Evolutionary conservation across 2,888 invertebrate genomes (phyloP), one percentile per base, ranked within the genome.

Genomic region (Spilosoma lubricipeda): DNA sequence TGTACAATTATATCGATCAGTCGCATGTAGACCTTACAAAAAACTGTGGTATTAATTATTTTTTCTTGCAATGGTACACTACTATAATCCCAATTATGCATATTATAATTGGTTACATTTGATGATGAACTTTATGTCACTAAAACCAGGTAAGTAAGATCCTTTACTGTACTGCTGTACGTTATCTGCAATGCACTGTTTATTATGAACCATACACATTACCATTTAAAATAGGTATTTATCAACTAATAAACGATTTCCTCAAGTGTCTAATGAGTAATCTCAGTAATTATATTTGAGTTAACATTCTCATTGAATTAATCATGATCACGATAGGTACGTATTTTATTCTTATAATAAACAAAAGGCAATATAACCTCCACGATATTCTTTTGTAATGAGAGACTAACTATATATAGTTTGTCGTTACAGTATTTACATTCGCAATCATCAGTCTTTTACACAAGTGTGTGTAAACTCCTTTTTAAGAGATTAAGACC

Each of bases 91-190:
- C 7, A 36, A 71, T 66, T 39, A 66, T n/a, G 42, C 27, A 5
- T 33, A 63, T 63, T 23, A 67, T 30, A 30, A 68, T 67, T 56
- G 68, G 42, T 13, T 74, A 11, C 56, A 33, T 33, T 23, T 45
- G 23, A 59, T 70, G 20, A 39, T 70, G 11, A 70, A 74, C 30
- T 13, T 74, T 20, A 65, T 67, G 56, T 45, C 70, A 33, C 23
- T 48, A 59, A 30, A 27, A 3, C 30, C 36, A 59, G 70, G 74
- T 74, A 67, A 70, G 74, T 74, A 48, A 70, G 67, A 36, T 18
- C 42, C 45, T 23, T n/a, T n/a, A n/a, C n/a, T n/a, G n/a, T n/a
- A n/a, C n/a, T 18, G 42, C 42, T 9, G 1, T 1, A 65, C 13
- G 30, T 63, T 13, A 65, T 52, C 1, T 18, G 33, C 23, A 65